Base-by-base conservation (phyloP, 1,140 invertebrate species). In the Carposina sasakii region DNA sequence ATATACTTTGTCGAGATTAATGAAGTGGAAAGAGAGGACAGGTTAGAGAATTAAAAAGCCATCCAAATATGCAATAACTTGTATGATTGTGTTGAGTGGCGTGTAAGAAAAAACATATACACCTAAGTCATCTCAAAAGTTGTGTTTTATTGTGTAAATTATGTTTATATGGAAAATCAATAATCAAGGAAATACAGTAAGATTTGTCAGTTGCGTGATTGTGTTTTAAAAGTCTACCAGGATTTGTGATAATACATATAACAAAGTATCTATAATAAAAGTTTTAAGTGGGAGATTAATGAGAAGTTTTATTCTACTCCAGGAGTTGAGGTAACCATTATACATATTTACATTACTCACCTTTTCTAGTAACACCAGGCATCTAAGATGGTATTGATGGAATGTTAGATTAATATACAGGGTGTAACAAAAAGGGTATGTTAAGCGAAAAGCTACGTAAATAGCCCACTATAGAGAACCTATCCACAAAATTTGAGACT, bases 211-310 rank as follows among this genome's bases (percentile, higher is more conserved):
- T 78, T 81, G 78, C 69, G 82, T 85, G 84, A 85, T 85, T 85
- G 82, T 85, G 82, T 85, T 86, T 81, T 84, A 82, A 85, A 81
- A 86, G 81, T 86, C 84, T 86, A 86, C 85, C 85, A 86, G 85
- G 82, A 86, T 86, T 85, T 86, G 85, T 86, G 85, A 86, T 86
- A 86, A 85, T 85, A 86, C 82, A 82, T 85, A 85, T 86, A 86
- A 86, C 78, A 81, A 86, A 84, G 71, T 86, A 85, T 83, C 76
- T 86, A 83, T 85, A 86, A 86, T 85, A 85, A 85, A 86, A 85
- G 81, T 84, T 86, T 85, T 85, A 86, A 85, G 85, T 86, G 82
- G 81, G 78, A 86, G 81, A 84, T 83, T 76, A 81, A 67, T 57
- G 67, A 72, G 81, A 71, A 79, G 81, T 86, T 86, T 86, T 82